Evolutionary conservation across 2,797 vertebrate species (phyloP), one percentile per base, ranked within the genome.

Genomic region (Trematomus bernacchii): DNA sequence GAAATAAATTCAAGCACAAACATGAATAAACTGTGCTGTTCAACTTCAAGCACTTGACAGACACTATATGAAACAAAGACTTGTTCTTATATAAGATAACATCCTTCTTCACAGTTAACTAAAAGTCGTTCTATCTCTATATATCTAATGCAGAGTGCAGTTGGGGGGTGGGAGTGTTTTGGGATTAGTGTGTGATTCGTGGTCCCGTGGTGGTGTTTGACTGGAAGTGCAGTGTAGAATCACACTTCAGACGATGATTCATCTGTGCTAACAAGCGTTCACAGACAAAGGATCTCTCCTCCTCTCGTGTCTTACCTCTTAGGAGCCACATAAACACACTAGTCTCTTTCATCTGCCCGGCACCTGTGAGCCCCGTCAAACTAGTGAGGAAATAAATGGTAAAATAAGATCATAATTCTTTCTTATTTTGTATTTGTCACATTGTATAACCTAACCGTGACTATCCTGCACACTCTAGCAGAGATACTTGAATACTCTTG

Each of bases 241-340:
- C 73, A 76, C 68, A 66, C 66, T 84, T 86, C 73, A 81, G 67
- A 82, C 19, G 46, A 76, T 83, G 80, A 87, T 83, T 83, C 77
- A 86, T 86, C 75, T 73, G 59, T 15, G 14, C 69, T 77, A 83
- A 85, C 76, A 80, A 77, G 64, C 59, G 66, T 65, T 77, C 77
- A 71, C 62, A 72, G 62, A 77, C 21, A 66, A 73, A 79, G 76
- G 21, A 76, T 66, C n/a, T 60, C 53, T 51, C 66, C 40, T 69
- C 57, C 55, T 52, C 63, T 46, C 19, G 27, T 19, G 21, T 14
- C 19, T 64, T 54, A 11, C 67, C 74, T 77, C 65, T 30, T 15
- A 61, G 74, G 64, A 78, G 61, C 33, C 44, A 70, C 76, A 59
- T 60, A 77, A 71, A 83, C 52, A 74, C 51, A 54, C 50, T 10